Evolutionary conservation across 2,888 invertebrate species (phyloP), one percentile per base, ranked within the genome.

Genomic region (Oligia latruncula): DNA sequence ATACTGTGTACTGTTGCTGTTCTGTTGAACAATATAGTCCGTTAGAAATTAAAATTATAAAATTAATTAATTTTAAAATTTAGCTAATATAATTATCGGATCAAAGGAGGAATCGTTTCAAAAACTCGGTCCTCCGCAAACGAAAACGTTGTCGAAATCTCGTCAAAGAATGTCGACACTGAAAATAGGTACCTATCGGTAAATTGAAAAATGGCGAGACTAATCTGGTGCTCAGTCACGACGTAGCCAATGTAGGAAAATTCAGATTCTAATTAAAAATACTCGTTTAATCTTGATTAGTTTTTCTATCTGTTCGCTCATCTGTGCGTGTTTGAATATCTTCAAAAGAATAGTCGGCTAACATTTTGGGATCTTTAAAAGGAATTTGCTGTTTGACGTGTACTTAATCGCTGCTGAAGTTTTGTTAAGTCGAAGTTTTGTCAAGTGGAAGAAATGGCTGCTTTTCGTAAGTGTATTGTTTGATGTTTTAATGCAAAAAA

Each of bases 241-340:
- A 81, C 82, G 85, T 81, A 79, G 67, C 85, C 84, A 85, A 81
- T 87, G 75, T 77, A 70, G 15, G 78, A 85, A 84, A 85, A 87
- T 90, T 87, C 79, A 76, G 73, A 84, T 72, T 90, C 88, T 90
- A 92, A 92, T 92, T 91, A 90, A 92, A 92, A 90, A 82, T 81
- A 70, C 74, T 71, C 80, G 77, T 78, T 71, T 46, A 65, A 65
- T 77, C 77, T 80, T 87, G 87, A 89, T 92, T 89, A 87, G 78
- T 83, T 90, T 84, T 80, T 64, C 78, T 87, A 85, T 85, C 77
- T 81, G 35, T 35, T 70, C 65, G 43, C 43, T 77, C 62, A 79
- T 68, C 74, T 70, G 55, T 35, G 52, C 64, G 20, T 55, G 71
- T 75, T 20, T 72, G 79, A 46, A 43, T 74, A 81, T 82, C 64